phyloP scores from a whole-genome alignment of 2,113 vertebrate genomes.

The Argyrosomus japonicus region DNA sequence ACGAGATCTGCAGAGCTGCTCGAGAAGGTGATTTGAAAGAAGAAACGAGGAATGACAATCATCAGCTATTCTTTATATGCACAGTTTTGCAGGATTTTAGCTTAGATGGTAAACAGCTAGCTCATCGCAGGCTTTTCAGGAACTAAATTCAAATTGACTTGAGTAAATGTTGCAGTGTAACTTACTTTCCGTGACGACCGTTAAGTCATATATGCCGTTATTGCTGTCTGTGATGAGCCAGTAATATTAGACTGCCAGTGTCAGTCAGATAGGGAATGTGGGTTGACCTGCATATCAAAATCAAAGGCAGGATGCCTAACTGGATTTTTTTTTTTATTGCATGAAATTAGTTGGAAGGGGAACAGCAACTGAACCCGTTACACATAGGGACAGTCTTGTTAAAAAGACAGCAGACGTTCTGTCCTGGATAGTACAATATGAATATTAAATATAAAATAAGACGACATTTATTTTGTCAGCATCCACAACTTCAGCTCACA shows the following conservation, averaged over 20 bases:
- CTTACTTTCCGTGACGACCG: not conserved
- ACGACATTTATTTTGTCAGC: not conserved
- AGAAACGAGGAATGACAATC: not conserved
- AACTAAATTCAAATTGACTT: not conserved
- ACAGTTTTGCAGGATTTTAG: not conserved
- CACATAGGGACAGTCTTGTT: not conserved
- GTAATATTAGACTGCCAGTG: not conserved
- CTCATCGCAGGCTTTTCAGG: no score
- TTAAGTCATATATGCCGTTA: not conserved
- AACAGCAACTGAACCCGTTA: not conserved
- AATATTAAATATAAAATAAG: not conserved
- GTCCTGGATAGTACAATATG: not conserved
- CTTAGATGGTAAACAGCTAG: not conserved
- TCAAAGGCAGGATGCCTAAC: not conserved
- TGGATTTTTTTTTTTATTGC: not conserved
- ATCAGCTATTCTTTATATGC: not conserved
- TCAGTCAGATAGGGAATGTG: not conserved
- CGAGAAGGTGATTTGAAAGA: not conserved
- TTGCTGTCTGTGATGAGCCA: not conserved
- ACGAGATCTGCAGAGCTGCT: slow-evolving; percentile 2
- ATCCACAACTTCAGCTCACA: not conserved
- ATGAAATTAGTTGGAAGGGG: not conserved
- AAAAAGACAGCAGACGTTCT: not conserved
- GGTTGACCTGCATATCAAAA: not conserved
- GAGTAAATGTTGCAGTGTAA: not conserved